A percentile compares a stretch with the other conserved stretches of the same genome.
Conservation (phyloP, 2,888 invertebrate genomes). For the Listrodromus nycthemerus region DNA sequence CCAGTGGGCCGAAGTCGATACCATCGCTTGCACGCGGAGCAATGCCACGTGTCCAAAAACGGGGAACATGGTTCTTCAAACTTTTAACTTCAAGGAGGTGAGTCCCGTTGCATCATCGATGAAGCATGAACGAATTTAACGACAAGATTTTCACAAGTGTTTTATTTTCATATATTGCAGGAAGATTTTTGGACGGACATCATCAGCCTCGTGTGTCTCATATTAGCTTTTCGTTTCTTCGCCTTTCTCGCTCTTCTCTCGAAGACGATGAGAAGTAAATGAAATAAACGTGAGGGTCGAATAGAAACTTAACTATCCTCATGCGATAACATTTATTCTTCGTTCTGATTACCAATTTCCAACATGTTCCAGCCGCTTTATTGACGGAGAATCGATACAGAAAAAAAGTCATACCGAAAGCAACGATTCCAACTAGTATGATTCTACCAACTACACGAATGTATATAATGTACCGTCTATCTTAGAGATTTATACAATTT, state of each 20-base stretch:
- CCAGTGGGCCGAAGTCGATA: conserved; percentile 93
- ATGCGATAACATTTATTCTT: not conserved
- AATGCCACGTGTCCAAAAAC: conserved; percentile 92
- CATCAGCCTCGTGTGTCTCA: conserved; percentile 89
- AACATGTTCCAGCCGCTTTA: not conserved
- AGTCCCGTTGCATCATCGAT: not conserved
- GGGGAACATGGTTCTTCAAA: conserved; percentile 92
- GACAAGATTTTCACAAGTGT: not conserved
- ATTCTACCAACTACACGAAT: not conserved
- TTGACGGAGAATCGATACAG: not conserved
- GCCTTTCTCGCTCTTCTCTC: conserved; percentile 91
- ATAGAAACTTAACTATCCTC: not conserved
- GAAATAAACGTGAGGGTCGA: conserved; percentile 65
- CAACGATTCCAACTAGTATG: not conserved
- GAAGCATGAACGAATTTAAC: not conserved
- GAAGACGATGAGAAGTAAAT: conserved; percentile 89
- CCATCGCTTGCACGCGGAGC: conserved; percentile 90
- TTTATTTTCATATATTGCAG: conserved; percentile 83
- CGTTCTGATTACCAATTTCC: not conserved
- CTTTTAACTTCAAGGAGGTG: conserved; percentile 91
- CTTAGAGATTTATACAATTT: not conserved
- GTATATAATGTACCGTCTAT: not conserved
- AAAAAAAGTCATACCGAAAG: not conserved
- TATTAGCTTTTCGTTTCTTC: conserved; percentile 90
- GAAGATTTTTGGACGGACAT: conserved; percentile 90